A percentile compares a stretch with the other conserved stretches of the same genome.
Evolutionary conservation across 2,888 invertebrate genomes (phyloP).

Genomic region (Bibio marci): DNA sequence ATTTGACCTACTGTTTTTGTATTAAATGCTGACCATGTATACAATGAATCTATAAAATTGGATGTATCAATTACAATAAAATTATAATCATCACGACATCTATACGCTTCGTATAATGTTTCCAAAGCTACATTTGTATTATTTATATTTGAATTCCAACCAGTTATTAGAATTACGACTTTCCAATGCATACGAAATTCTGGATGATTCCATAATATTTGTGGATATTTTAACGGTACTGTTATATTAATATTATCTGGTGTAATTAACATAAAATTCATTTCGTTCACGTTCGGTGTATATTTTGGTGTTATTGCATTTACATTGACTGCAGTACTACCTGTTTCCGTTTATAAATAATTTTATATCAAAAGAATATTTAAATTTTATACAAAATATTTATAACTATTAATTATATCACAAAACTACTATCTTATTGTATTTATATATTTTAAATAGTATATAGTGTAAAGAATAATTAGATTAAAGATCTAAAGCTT

Average conservation of each 20-base stretch:
- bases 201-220: slow-evolving; percentile 2
- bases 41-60: slow-evolving; percentile 23
- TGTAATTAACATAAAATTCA: slow-evolving; percentile 5
- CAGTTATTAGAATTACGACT: slow-evolving; percentile 5
- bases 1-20: slow-evolving; percentile 23
- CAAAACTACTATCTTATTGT: too few species aligned
- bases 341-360: too few species aligned
- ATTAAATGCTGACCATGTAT: slow-evolving; percentile 26
- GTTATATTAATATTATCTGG: slow-evolving; percentile 3
- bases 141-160: slow-evolving; percentile 4
- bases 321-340: too few species aligned
- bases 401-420: too few species aligned
- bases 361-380: too few species aligned
- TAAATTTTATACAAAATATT: too few species aligned
- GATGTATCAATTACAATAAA: slow-evolving; percentile 19
- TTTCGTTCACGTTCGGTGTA: slow-evolving; percentile 3
- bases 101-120: slow-evolving; percentile 3
- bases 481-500: too few species aligned
- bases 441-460: too few species aligned
- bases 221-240: slow-evolving; percentile 2
- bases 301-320: too few species aligned
- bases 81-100: slow-evolving; percentile 1
- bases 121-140: slow-evolving; percentile 2
- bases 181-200: slow-evolving; percentile 3
- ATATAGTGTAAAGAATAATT: too few species aligned